Percentiles rank a stretch among this genome's conserved stretches.
Evolutionary conservation across 2,888 invertebrate genomes (phyloP).

Genomic region (Seira sanloemensis): DNA sequence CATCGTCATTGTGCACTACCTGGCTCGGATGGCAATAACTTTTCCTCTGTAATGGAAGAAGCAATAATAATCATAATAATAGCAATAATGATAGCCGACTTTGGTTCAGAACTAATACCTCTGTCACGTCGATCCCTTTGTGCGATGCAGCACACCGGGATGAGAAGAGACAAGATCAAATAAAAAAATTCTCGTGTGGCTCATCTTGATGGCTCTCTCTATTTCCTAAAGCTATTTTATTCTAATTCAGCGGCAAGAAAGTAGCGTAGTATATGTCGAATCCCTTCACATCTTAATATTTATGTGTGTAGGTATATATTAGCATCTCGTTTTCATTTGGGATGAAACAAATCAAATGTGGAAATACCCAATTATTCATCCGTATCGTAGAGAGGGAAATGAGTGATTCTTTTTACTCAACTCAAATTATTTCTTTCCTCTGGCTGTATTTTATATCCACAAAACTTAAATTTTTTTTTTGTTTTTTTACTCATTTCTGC

Average conservation of each 20-base stretch:
- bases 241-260: too few relatives aligned
- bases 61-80: conserved; percentile 49
- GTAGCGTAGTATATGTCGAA: too few relatives aligned
- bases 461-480: background rate
- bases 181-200: too few relatives aligned
- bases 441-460: background rate
- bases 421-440: too few relatives aligned
- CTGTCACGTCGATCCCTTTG: conserved; percentile 73
- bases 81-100: conserved; percentile 71
- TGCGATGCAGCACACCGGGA: conserved; percentile 24
- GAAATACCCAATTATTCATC: too few relatives aligned
- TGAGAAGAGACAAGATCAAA: background rate
- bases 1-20: conserved; percentile 39
- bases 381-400: too few relatives aligned
- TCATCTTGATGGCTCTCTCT: too few relatives aligned
- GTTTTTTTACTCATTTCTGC: background rate
- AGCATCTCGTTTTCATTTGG: too few relatives aligned
- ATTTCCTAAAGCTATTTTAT: too few relatives aligned
- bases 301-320: too few relatives aligned
- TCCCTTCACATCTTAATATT: too few relatives aligned
- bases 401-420: background rate
- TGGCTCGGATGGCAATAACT: conserved; percentile 20
- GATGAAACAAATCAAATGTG: too few relatives aligned
- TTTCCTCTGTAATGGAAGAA: conserved; percentile 23
- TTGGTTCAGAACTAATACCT: conserved; percentile 73